Evolutionary conservation across 92 coral and sea anemone species (phyloP).

Genomic region (Actinernus sp.): DNA sequence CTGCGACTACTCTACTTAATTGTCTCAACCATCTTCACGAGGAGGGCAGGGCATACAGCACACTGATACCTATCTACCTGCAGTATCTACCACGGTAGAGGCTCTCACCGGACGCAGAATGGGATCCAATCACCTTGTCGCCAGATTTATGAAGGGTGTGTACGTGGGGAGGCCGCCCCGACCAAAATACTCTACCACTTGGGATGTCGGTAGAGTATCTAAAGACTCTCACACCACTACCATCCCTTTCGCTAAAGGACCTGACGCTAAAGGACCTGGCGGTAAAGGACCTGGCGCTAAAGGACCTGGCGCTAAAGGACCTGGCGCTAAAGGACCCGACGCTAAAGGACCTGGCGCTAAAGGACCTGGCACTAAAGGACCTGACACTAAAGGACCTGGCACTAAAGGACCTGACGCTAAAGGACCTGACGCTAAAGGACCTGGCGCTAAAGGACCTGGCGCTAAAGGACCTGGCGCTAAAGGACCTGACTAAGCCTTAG

Average conservation of each 20-base stretch:
- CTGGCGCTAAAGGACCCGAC: too few species aligned
- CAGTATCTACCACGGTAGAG: constrained; percentile 7
- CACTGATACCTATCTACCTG: constrained; percentile 48
- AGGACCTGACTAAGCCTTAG: constrained; percentile 27
- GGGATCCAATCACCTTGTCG: constrained; percentile 25
- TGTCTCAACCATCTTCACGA: constrained; percentile 9
- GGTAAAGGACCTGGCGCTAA: too few species aligned
- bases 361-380: too few species aligned
- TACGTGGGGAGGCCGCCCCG: constrained; percentile 27
- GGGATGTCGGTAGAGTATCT: constrained; percentile 57
- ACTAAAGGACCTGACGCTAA: too few species aligned
- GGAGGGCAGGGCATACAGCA: constrained; percentile 40
- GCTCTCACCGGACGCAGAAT: constrained; percentile 6
- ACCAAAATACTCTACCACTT: constrained; percentile 38
- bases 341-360: too few species aligned
- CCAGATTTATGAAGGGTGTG: constrained; percentile 41
- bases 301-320: too few species aligned
- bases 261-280: constrained; percentile 33
- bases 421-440: too few species aligned
- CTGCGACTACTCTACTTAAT: constrained; percentile 8
- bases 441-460: too few species aligned
- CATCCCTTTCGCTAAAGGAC: constrained; percentile 15
- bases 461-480: too few species aligned
- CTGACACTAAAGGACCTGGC: too few species aligned
- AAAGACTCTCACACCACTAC: constrained; percentile 14